phyloP scores from a whole-genome alignment of 2,888 invertebrate species.

The Pachycephus smyrnensis region DNA sequence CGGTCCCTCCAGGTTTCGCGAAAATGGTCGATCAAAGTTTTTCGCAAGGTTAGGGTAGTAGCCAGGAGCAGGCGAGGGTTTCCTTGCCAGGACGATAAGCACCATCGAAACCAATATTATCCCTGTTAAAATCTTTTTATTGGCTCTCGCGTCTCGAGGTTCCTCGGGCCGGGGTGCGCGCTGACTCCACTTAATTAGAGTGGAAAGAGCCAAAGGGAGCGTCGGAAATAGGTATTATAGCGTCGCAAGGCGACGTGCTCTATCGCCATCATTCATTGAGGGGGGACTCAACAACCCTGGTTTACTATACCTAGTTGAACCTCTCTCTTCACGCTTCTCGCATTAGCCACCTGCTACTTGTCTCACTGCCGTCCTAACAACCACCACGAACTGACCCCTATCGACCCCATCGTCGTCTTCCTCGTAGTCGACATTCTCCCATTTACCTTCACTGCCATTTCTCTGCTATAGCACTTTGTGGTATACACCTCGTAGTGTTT shows the following conservation, averaged over 20 bases:
- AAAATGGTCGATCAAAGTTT: background rate
- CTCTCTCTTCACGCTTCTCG: conserved; percentile 31
- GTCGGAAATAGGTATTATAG: conserved; percentile 33
- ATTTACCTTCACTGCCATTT: background rate
- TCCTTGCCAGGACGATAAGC: conserved; percentile 12
- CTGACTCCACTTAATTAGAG: conserved; percentile 59
- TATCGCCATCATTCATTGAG: conserved; percentile 53
- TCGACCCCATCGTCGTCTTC: background rate
- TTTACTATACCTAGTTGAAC: background rate
- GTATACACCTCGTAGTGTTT: background rate
- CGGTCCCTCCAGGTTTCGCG: background rate
- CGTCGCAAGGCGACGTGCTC: conserved; percentile 52
- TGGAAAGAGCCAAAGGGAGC: conserved; percentile 24
- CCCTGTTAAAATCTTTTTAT: conserved; percentile 43
- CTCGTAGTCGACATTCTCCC: background rate
- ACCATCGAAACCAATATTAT: conserved; percentile 37
- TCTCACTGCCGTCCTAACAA: conserved; percentile 37
- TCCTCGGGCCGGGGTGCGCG: conserved; percentile 22
- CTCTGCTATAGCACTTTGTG: background rate
- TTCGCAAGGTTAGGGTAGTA: background rate
- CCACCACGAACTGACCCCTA: conserved; percentile 30
- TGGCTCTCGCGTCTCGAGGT: conserved; percentile 21
- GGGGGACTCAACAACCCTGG: background rate
- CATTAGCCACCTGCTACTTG: conserved; percentile 58
- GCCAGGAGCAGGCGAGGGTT: background rate